Base-by-base conservation (phyloP, 1,140 invertebrate species). In the Bicyclus anynana region DNA sequence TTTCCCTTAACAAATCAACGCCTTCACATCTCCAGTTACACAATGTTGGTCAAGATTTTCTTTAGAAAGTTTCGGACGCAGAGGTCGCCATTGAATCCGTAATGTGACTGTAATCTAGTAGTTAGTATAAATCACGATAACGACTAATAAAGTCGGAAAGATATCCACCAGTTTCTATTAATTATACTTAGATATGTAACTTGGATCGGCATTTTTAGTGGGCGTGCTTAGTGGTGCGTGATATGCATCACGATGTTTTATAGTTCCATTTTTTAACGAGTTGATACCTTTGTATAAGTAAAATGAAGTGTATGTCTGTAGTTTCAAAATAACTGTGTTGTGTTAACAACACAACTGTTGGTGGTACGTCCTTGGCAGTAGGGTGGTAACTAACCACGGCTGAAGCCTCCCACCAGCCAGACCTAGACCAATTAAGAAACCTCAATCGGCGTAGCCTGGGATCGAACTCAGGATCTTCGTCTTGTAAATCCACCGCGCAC, bases 51-150 rank as follows among this genome's bases (percentile, higher is more conserved):
- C 2, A 44, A 44, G 40, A 4, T 44, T 44, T 44, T 44, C 18
- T 44, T 55, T 56, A 47, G 59, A 59, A 59, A 59, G 50, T 53
- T 29, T 49, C 38, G 20, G 17, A 21, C 12, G 26, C 20, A 17
- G 26, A 44, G 47, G 47, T 50, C 54, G 40, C 17, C 12, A 20
- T 44, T 44, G 54, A 56, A 56, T 56, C 33, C 54, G 49, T 57
- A 57, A 44, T 57, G 18, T 44, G 26, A 17, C 38, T 44, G 40
- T 51, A 53, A 44, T 29, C 26, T 53, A 7, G 14, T 57, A 44
- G 17, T 29, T 44, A 29, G 16, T 33, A 57, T 57, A 57, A 57
- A 57, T 57, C 42, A 50, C 26, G 18, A 57, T 57, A 57, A 57
- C 26, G 48, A 33, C 37, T 42, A 51, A 57, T 57, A 57, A 57